These are phyloP conservation scores for Copsychus sechellarum DNA, from an alignment of 2,113 vertebrate genomes.

Conservation along the genomic window DNA sequence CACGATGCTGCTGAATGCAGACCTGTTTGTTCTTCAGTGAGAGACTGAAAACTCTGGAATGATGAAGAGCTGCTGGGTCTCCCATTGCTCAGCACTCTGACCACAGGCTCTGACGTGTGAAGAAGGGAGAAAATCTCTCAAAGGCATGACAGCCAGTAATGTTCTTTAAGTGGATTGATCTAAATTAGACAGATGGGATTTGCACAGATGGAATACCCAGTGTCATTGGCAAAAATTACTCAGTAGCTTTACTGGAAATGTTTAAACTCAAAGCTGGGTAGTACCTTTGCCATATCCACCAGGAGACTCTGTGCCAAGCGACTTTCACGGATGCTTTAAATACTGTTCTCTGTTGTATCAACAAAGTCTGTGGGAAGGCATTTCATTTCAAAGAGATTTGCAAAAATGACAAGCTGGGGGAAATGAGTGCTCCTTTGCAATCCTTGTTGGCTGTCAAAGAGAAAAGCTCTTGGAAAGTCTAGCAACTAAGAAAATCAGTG, in stretches of 20 bases:
- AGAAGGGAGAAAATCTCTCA: background rate
- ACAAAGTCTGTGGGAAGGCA: background rate
- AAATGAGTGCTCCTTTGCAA: background rate
- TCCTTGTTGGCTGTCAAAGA: background rate
- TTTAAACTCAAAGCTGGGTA: background rate
- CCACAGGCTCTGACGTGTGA: accelerated
- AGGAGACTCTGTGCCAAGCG: background rate
- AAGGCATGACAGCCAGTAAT: background rate
- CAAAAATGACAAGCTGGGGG: background rate
- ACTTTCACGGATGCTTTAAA: background rate
- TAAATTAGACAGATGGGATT: constrained; percentile 2
- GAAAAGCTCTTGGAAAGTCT: background rate
- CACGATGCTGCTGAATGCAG: background rate
- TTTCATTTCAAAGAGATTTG: background rate
- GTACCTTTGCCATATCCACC: background rate
- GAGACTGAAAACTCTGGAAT: background rate
- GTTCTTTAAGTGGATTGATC: background rate
- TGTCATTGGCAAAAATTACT: background rate
- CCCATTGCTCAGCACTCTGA: background rate
- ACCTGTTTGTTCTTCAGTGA: background rate
- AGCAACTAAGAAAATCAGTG: background rate
- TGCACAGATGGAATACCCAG: background rate
- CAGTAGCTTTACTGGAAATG: background rate
- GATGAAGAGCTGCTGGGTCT: background rate
- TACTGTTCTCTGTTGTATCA: background rate